These are phyloP conservation scores for Stichodactyla mertensii DNA, from an alignment of 64 coral and sea anemone species.

Conservation along the genomic window DNA sequence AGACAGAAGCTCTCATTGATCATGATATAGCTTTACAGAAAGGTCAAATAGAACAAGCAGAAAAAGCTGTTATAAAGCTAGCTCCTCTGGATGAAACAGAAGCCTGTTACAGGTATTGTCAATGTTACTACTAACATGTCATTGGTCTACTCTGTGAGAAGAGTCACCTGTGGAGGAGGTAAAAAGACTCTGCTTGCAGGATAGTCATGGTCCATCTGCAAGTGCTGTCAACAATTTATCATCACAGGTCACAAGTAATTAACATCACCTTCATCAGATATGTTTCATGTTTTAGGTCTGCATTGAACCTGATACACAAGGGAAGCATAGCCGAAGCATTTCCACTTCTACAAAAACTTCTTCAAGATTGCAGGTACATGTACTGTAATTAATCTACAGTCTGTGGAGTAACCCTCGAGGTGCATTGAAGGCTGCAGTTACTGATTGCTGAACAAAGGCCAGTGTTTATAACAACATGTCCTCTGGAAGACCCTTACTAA, in stretches of 20 bases:
- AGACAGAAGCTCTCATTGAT: conserved; percentile 36
- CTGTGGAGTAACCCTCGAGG: neutral
- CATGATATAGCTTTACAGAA: conserved; percentile 42
- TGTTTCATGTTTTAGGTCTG: conserved; percentile 16
- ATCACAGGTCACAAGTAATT: too few species aligned
- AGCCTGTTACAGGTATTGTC: conserved; percentile 31
- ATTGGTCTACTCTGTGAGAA: too few species aligned
- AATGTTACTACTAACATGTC: too few species aligned
- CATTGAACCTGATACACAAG: conserved; percentile 42
- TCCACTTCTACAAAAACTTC: conserved; percentile 35
- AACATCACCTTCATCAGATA: too few species aligned
- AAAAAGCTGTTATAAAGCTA: conserved; percentile 25
- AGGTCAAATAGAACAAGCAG: conserved; percentile 32
- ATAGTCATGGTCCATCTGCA: too few species aligned
- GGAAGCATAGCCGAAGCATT: conserved; percentile 32
- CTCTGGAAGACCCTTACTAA: too few species aligned
- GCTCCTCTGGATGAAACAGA: conserved; percentile 38
- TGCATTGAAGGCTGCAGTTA: too few species aligned
- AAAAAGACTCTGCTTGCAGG: too few species aligned
- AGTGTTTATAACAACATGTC: too few species aligned
- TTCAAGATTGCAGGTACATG: conserved; percentile 45
- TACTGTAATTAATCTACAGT: neutral
- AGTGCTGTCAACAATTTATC: too few species aligned
- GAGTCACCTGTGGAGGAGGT: too few species aligned
- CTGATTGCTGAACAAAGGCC: too few species aligned